Conservation (phyloP, 2,888 invertebrate species). For the Synergus japonicus region DNA sequence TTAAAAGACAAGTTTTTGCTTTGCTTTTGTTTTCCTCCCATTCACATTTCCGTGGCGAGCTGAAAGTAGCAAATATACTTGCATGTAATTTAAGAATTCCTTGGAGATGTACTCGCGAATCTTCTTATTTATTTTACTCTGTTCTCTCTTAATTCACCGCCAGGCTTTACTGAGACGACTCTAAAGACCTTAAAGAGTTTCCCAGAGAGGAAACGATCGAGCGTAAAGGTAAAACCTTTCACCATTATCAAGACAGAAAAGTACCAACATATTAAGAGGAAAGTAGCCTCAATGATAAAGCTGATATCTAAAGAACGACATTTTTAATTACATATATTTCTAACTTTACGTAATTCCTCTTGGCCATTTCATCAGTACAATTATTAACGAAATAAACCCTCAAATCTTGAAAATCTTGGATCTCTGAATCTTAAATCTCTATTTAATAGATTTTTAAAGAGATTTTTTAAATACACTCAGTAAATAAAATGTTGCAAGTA, state of each 20-base stretch:
- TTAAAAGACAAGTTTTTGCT: slow-evolving; percentile 68
- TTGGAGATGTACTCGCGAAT: slow-evolving; percentile 55
- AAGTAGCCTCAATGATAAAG: no score
- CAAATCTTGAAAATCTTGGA: background rate
- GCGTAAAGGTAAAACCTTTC: no score
- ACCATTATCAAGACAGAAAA: no score
- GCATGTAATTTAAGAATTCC: slow-evolving; percentile 62
- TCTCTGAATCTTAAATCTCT: background rate
- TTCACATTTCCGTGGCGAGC: slow-evolving; percentile 53
- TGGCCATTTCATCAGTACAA: background rate
- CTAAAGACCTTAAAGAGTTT: slow-evolving; percentile 53
- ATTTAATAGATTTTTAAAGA: no score
- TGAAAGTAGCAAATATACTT: slow-evolving; percentile 46
- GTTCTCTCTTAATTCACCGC: slow-evolving; percentile 46
- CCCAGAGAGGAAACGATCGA: no score
- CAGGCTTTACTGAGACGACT: slow-evolving; percentile 50
- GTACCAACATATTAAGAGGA: no score
- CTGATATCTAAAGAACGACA: slow-evolving; percentile 22
- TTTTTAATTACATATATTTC: background rate
- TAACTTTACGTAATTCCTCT: background rate
- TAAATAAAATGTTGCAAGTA: background rate
- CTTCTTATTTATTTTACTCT: slow-evolving; percentile 48
- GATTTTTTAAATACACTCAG: no score
- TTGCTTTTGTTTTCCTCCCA: slow-evolving; percentile 58
- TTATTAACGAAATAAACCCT: background rate